Evolutionary conservation across 2,888 invertebrate species (phyloP).

Genomic region (Drosophila mimetica): DNA sequence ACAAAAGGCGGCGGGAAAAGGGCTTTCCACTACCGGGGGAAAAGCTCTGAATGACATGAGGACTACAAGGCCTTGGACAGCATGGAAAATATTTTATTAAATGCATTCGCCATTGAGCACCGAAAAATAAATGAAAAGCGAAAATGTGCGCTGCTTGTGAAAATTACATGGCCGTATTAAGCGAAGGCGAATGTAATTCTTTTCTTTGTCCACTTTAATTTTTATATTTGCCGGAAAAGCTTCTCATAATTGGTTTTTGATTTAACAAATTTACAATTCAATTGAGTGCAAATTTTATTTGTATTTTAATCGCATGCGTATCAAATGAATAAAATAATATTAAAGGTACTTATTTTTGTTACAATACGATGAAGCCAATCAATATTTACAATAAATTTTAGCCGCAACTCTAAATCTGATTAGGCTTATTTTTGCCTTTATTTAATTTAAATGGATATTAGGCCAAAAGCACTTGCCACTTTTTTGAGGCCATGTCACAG

Average conservation of each 20-base stretch:
- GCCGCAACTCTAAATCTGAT: neutral
- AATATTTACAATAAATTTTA: neutral
- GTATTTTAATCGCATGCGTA: neutral
- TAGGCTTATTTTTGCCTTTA: neutral
- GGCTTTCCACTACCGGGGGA: conserved; percentile 40
- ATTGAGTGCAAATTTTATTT: conserved; percentile 8
- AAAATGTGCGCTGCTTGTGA: conserved; percentile 23
- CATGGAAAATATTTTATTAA: conserved; percentile 53
- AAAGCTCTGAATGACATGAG: conserved; percentile 34
- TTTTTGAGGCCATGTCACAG: neutral
- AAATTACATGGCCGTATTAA: conserved; percentile 35
- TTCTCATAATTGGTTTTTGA: conserved; percentile 35
- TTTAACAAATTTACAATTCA: conserved; percentile 29
- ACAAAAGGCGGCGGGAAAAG: conserved; percentile 56
- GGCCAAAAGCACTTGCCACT: neutral
- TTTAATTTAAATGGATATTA: neutral
- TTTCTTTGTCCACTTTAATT: conserved; percentile 15
- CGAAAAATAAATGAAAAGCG: conserved; percentile 19
- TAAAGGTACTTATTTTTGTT: neutral
- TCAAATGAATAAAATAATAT: neutral
- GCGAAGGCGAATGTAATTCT: conserved; percentile 20
- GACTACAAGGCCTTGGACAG: conserved; percentile 30
- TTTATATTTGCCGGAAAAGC: conserved; percentile 3
- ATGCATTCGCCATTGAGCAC: conserved; percentile 42
- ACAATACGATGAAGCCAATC: neutral